A percentile compares a stretch with the other conserved stretches of the same genome.
Evolutionary conservation across 2,113 vertebrate genomes (phyloP).

Genomic region (Copsychus sechellarum): DNA sequence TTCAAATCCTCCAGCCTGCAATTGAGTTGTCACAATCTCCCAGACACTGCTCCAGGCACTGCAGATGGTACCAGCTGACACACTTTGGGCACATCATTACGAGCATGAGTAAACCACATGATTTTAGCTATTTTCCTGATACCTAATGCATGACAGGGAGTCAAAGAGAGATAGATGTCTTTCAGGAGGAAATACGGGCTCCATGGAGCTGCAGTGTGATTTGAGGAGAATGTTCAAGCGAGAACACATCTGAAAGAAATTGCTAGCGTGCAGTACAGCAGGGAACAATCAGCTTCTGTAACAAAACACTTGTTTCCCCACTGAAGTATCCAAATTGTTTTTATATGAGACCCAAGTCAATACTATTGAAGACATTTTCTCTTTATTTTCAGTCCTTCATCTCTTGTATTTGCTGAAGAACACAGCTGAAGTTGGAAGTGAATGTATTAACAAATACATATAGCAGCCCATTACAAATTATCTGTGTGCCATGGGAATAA

Average conservation of each 20-base stretch:
- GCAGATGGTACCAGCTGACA: constrained; percentile 77
- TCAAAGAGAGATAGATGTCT: neutral
- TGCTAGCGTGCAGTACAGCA: neutral
- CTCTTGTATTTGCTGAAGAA: constrained; percentile 36
- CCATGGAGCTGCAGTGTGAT: neutral
- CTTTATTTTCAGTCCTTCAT: constrained; percentile 26
- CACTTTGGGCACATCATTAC: constrained; percentile 52
- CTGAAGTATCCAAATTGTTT: neutral
- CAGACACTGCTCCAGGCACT: constrained; percentile 72
- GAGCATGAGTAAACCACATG: constrained; percentile 71
- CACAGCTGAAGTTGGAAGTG: constrained; percentile 2
- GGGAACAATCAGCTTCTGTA: constrained; percentile 4
- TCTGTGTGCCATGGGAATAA: neutral
- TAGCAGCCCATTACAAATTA: constrained; percentile 24
- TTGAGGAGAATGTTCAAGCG: neutral
- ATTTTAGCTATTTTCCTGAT: constrained; percentile 42
- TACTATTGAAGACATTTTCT: neutral
- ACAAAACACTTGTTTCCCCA: constrained; percentile 7
- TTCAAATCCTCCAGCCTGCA: constrained; percentile 68
- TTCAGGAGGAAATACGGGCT: neutral
- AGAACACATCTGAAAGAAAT: constrained; percentile 44
- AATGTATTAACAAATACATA: constrained; percentile 40
- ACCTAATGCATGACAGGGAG: neutral
- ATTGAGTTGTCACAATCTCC: constrained; percentile 76
- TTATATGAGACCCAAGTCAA: constrained; percentile 10